These are phyloP conservation scores for Rotaria magnacalcarata DNA, from an alignment of 2,888 invertebrate genomes.

Conservation along the genomic window DNA sequence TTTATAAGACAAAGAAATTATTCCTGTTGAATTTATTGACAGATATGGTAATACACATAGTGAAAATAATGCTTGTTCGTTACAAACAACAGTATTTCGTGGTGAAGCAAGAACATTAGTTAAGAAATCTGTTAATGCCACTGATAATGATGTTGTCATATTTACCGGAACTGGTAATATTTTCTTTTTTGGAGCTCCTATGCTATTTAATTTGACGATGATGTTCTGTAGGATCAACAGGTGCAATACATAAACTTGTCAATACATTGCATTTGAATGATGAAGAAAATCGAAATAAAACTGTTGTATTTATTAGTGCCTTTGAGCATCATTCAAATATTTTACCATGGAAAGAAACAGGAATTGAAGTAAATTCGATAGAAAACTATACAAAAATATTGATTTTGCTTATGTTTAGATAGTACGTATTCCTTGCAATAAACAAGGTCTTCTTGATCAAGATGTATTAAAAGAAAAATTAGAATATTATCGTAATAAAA, in stretches of 20 bases:
- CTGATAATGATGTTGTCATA: slow-evolving; percentile 50
- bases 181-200: slow-evolving; percentile 48
- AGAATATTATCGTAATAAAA: slow-evolving; percentile 42
- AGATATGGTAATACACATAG: slow-evolving; percentile 51
- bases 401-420: slow-evolving; percentile 42
- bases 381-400: too few species aligned
- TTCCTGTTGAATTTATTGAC: too few species aligned
- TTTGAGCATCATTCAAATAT: slow-evolving; percentile 53
- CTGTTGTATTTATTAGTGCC: slow-evolving; percentile 50
- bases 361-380: slow-evolving; percentile 48
- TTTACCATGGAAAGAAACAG: slow-evolving; percentile 51
- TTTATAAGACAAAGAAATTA: too few species aligned
- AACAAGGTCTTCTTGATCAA: slow-evolving; percentile 49
- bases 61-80: slow-evolving; percentile 48
- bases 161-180: slow-evolving; percentile 51
- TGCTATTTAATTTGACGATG: slow-evolving; percentile 47
- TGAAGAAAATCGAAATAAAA: not conserved
- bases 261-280: not conserved
- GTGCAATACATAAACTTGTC: slow-evolving; percentile 39
- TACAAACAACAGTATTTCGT: slow-evolving; percentile 49
- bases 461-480: slow-evolving; percentile 48
- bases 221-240: not conserved
- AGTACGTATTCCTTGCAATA: not conserved
- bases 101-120: slow-evolving; percentile 49
- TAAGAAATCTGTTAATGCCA: slow-evolving; percentile 49